A percentile compares a stretch with the other conserved stretches of the same genome.
Evolutionary conservation across 2,113 vertebrate genomes (phyloP).

Genomic region (Spea multiplicata): DNA sequence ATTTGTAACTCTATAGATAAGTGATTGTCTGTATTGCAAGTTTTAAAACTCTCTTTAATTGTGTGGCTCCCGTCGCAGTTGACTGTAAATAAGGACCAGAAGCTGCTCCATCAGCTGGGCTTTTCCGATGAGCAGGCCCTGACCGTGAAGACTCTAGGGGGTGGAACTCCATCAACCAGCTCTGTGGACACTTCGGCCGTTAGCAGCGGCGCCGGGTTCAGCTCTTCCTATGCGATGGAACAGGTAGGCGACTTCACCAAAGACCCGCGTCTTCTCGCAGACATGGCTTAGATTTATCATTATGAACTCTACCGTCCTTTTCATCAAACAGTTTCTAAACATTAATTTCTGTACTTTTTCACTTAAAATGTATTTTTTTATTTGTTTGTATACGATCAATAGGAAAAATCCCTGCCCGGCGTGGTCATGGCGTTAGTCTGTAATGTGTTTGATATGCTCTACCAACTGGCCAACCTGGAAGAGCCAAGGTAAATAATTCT

Average conservation of each 20-base stretch:
- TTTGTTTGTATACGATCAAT: background rate
- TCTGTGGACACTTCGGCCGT: constrained; percentile 88
- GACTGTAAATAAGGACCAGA: constrained; percentile 97
- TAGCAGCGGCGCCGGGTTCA: constrained; percentile 81
- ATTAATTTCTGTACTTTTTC: no score
- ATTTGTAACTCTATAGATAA: no score
- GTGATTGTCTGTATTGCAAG: no score
- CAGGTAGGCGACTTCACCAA: constrained; percentile 68
- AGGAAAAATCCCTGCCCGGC: constrained; percentile 97
- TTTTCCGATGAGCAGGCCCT: constrained; percentile 93
- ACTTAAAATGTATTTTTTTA: no score
- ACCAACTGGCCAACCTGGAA: constrained; percentile 95
- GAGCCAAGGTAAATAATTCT: constrained; percentile 79
- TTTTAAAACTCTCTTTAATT: background rate
- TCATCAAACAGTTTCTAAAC: no score
- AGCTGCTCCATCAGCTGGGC: constrained; percentile 92
- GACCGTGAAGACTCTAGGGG: constrained; percentile 92
- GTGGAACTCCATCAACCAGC: constrained; percentile 91
- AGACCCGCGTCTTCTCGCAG: no score
- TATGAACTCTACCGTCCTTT: no score
- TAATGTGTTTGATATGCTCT: constrained; percentile 98
- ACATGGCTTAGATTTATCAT: no score
- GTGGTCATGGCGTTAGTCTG: constrained; percentile 98
- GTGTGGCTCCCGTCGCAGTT: constrained; percentile 68
- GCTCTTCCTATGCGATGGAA: constrained; percentile 92